phyloP scores from a whole-genome alignment of 2,888 invertebrate species.

The Teinopalpus imperialis region DNA sequence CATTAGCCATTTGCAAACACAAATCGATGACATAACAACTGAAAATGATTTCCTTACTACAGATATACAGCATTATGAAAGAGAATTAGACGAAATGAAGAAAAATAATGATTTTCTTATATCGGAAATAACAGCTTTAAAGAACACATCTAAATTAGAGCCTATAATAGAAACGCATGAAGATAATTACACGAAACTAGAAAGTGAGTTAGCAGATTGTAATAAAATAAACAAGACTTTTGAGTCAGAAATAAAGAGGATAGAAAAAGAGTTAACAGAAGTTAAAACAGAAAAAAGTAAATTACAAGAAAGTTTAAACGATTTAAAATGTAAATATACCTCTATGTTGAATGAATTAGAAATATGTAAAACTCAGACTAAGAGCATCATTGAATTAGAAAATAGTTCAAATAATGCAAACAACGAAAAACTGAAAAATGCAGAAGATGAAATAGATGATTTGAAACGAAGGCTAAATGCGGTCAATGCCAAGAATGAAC shows the following conservation, averaged over 20 bases:
- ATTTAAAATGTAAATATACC: conserved; percentile 79
- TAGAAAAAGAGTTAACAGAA: conserved; percentile 78
- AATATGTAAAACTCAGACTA: conserved; percentile 65
- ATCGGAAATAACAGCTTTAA: conserved; percentile 84
- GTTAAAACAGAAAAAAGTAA: conserved; percentile 66
- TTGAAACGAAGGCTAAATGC: conserved; percentile 59
- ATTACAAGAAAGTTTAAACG: conserved; percentile 75
- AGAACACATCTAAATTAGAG: conserved; percentile 84
- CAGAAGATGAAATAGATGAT: conserved; percentile 63
- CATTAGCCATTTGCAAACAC: conserved; percentile 71
- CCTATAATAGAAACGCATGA: conserved; percentile 88
- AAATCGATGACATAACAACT: conserved; percentile 79
- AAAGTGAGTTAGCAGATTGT: conserved; percentile 84
- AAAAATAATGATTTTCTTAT: conserved; percentile 87
- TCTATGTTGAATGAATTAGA: conserved; percentile 68
- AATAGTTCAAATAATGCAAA: conserved; percentile 52
- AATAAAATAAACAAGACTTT: conserved; percentile 81
- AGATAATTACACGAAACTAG: conserved; percentile 84
- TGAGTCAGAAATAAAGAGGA: conserved; percentile 81
- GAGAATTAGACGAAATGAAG: conserved; percentile 84
- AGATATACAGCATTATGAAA: conserved; percentile 79
- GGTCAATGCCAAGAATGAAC: conserved; percentile 68
- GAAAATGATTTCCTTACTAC: conserved; percentile 75
- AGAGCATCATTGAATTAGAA: conserved; percentile 75
- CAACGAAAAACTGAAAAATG: conserved; percentile 47